These are phyloP conservation scores for Tachysurus vachellii DNA, from an alignment of 2,113 vertebrate genomes.

Conservation along the genomic window DNA sequence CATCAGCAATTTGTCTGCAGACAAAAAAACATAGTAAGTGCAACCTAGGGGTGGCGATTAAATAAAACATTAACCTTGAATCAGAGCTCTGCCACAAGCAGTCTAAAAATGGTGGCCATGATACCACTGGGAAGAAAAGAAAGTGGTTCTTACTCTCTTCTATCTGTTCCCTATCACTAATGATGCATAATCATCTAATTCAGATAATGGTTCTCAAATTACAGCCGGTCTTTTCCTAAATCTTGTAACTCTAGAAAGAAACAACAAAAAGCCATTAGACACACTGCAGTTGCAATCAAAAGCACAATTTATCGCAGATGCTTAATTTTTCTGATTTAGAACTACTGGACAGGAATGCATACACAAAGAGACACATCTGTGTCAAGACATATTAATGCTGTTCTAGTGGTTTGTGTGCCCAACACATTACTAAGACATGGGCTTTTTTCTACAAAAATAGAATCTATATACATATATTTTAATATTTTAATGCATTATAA, in stretches of 20 bases:
- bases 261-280: conserved; percentile 22
- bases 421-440: background rate
- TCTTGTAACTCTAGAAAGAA: conserved; percentile 4
- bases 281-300: conserved; percentile 17
- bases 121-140: conserved; percentile 16
- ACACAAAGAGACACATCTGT: conserved; percentile 2
- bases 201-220: conserved; percentile 25
- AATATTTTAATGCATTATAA: no score
- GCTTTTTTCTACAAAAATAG: background rate
- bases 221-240: conserved; percentile 9
- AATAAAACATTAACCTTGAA: conserved; percentile 51
- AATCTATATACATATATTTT: background rate
- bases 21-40: conserved; percentile 41
- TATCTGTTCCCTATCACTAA: conserved; percentile 8
- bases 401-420: background rate
- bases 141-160: background rate
- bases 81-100: conserved; percentile 36
- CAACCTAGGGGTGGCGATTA: conserved; percentile 43
- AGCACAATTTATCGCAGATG: background rate
- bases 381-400: background rate
- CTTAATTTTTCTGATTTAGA: background rate
- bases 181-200: conserved; percentile 34
- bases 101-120: conserved; percentile 12
- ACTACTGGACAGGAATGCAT: background rate
- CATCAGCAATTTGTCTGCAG: conserved; percentile 43